Evolutionary conservation across 1,140 invertebrate genomes (phyloP), one percentile per base, ranked within the genome.

Genomic region (Neodiprion pinetum): DNA sequence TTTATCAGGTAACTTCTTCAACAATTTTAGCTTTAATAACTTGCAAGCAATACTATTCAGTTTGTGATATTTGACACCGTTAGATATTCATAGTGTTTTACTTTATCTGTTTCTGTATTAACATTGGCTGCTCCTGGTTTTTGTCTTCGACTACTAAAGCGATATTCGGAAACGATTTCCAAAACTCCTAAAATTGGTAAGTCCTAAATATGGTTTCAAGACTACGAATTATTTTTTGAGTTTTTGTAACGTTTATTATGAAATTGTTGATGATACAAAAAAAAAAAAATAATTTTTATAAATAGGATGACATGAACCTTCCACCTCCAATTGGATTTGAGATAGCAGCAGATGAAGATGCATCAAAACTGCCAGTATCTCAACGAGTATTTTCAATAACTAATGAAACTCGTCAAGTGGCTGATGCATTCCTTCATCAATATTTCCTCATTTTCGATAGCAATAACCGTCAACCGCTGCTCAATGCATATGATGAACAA

Each of bases 401-500:
- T 76, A 85, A 88, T 1, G 89, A 91, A 11, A 93, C 91, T 1
- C 91, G 91, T 76, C 87, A 86, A 9, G 89, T 95, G 9, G 91
- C 94, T 0, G 85, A 91, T 10, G 90, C 92, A 74, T 95, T 95
- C 82, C 81, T 95, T 11, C 91, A 94, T 73, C 93, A 94, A 79
- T 96, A 94, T 87, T 96, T 93, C 77, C 89, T 88, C 3, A 91
- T 96, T 65, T 96, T 94, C 84, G 96, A 96, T 85, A 92, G 92
- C 7, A 92, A 93, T 53, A 92, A 93, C 72, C 86, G 95, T 9
- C 91, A 94, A 79, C 90, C 91, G 0, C 82, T 97, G 71, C 79
- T 94, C n/a, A 92, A 94, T 76, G 95, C 95, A 0, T 97, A 97
- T 83, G 94, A 96, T 83, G 94, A 95, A 80, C 86, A 93, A 23